Evolutionary conservation across 2,888 invertebrate species (phyloP).

Genomic region (Leptinotarsa rubiginosa): DNA sequence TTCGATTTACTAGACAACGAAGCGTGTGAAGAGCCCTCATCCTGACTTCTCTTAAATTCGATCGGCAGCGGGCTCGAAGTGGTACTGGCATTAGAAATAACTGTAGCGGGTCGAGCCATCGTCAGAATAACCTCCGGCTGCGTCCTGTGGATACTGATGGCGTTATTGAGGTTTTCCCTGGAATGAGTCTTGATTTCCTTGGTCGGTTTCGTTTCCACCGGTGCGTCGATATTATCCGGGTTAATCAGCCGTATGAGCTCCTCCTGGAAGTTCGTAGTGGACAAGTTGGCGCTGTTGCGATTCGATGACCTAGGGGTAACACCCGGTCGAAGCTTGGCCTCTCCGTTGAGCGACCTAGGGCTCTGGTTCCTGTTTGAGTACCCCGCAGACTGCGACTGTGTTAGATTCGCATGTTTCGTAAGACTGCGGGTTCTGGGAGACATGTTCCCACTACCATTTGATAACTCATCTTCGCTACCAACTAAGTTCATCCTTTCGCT

Average conservation of each 20-base stretch:
- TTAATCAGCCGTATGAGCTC: constrained; percentile 87
- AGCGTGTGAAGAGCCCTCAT: constrained; percentile 60
- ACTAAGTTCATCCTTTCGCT: constrained; percentile 66
- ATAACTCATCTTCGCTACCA: constrained; percentile 72
- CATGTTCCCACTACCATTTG: constrained; percentile 68
- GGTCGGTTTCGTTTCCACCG: constrained; percentile 48
- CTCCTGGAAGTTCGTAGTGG: constrained; percentile 80
- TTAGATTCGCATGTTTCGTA: constrained; percentile 63
- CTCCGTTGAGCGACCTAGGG: constrained; percentile 71
- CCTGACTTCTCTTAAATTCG: constrained; percentile 71
- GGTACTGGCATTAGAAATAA: constrained; percentile 74
- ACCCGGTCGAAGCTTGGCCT: constrained; percentile 70
- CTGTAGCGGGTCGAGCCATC: constrained; percentile 75
- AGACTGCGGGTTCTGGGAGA: constrained; percentile 68
- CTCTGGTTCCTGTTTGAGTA: constrained; percentile 71
- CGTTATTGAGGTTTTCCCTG: constrained; percentile 62
- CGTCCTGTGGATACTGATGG: constrained; percentile 60
- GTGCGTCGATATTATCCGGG: constrained; percentile 74
- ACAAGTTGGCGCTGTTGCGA: constrained; percentile 73
- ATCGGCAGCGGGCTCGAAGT: constrained; percentile 70
- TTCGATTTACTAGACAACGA: constrained; percentile 46
- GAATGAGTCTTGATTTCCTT: constrained; percentile 58
- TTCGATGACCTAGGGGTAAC: constrained; percentile 67
- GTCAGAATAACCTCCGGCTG: constrained; percentile 74
- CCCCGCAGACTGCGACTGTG: constrained; percentile 31